Evolutionary conservation across 1,140 invertebrate species (phyloP).

Genomic region (Drosophila persimilis): DNA sequence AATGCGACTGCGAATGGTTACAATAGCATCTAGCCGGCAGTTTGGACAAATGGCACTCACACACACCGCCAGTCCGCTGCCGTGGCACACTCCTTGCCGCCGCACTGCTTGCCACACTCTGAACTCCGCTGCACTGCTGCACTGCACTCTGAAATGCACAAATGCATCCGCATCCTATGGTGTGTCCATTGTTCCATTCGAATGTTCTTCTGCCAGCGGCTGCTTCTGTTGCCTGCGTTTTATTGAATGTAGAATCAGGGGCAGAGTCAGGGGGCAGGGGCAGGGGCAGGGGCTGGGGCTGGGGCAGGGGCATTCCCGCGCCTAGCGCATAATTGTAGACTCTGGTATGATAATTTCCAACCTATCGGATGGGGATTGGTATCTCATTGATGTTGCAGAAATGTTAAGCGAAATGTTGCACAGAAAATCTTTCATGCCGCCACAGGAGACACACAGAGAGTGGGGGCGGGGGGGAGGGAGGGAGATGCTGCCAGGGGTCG

Average conservation of each 20-base stretch:
- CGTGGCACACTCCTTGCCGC: conserved; percentile 1
- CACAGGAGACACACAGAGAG: conserved; percentile 10
- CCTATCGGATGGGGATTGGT: conserved; percentile 41
- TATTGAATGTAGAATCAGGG: conserved; percentile 38
- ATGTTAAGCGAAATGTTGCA: conserved; percentile 49
- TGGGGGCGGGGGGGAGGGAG: neutral
- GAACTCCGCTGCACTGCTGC: neutral
- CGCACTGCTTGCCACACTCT: neutral
- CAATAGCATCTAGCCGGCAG: conserved; percentile 31
- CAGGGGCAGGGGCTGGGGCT: neutral
- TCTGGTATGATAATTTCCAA: conserved; percentile 72
- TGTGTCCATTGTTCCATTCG: conserved; percentile 55
- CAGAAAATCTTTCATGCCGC: conserved; percentile 14
- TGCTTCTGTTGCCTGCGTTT: conserved; percentile 54
- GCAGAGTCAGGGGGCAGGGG: neutral
- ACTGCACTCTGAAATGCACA: neutral
- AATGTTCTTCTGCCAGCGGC: conserved; percentile 47
- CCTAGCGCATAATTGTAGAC: conserved; percentile 65
- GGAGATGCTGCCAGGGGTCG: neutral
- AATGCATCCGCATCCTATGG: conserved; percentile 33
- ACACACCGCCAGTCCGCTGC: conserved; percentile 4
- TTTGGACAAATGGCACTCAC: conserved; percentile 68
- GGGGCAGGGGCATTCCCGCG: conserved; percentile 39
- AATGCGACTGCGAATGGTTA: conserved; percentile 33
- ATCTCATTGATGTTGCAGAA: conserved; percentile 52